These are phyloP conservation scores for Pseudomyrmex flavicornis DNA, from an alignment of 1,140 invertebrate species.

Conservation along the genomic window DNA sequence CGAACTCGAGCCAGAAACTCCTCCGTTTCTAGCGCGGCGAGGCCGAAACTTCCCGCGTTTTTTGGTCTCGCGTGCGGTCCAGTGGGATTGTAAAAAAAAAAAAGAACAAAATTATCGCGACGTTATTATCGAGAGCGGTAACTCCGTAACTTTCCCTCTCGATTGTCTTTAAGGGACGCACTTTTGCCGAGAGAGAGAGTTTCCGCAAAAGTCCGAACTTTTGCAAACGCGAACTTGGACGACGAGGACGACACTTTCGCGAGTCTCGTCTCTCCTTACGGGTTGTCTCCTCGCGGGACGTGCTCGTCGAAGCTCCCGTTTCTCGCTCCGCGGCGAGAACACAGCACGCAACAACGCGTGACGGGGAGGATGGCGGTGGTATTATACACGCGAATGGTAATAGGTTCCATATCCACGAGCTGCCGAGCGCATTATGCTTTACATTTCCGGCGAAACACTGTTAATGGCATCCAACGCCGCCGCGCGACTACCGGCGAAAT, in stretches of 20 bases:
- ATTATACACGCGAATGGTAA: constrained; percentile 73
- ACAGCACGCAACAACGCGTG: constrained; percentile 44
- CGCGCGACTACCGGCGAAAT: constrained; percentile 57
- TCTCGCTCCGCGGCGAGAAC: constrained; percentile 1
- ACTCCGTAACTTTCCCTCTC: no score
- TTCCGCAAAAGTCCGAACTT: not conserved
- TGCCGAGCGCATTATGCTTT: constrained; percentile 74
- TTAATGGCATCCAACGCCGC: constrained; percentile 68
- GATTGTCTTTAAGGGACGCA: no score
- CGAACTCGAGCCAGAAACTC: constrained; percentile 53
- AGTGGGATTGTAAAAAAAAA: not conserved
- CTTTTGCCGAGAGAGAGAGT: no score
- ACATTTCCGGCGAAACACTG: constrained; percentile 74
- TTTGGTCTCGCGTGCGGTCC: not conserved
- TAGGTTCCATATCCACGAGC: constrained; percentile 73
- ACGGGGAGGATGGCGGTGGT: constrained; percentile 21
- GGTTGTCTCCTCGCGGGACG: not conserved
- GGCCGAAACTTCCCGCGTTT: not conserved
- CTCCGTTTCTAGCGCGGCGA: constrained; percentile 38
- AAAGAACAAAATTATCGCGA: no score
- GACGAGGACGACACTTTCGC: not conserved
- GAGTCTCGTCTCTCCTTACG: not conserved
- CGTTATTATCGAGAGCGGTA: no score
- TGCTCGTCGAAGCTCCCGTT: constrained; percentile 35
- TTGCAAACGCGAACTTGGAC: not conserved